phyloP scores from a whole-genome alignment of 2,888 invertebrate species.

The Cecidostiba fungosa region DNA sequence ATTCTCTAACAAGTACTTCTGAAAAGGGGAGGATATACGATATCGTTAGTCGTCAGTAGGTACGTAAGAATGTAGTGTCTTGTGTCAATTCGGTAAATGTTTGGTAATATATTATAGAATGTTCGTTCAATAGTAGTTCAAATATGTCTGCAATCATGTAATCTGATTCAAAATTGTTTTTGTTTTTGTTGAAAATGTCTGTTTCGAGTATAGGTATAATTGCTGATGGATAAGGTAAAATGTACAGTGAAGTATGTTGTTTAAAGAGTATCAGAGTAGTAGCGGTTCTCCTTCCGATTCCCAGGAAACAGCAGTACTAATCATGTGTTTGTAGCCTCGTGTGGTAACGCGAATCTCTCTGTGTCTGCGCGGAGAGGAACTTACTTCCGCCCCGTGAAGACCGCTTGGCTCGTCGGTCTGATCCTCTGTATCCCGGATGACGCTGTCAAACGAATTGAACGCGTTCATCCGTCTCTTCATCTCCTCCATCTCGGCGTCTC shows the following conservation, averaged over 20 bases:
- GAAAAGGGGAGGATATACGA: constrained; percentile 61
- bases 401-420: constrained; percentile 43
- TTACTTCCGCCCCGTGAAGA: constrained; percentile 62
- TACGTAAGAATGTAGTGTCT: constrained; percentile 34
- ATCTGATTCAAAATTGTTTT: not conserved
- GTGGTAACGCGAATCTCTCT: constrained; percentile 68
- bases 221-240: not conserved
- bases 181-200: constrained; percentile 7
- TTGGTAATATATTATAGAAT: constrained; percentile 23
- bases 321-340: constrained; percentile 66
- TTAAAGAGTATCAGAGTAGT: constrained; percentile 18
- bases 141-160: not conserved
- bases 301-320: constrained; percentile 56
- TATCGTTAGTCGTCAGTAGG: constrained; percentile 44
- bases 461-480: constrained; percentile 62
- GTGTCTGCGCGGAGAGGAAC: constrained; percentile 61
- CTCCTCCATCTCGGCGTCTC: constrained; percentile 61
- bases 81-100: constrained; percentile 16
- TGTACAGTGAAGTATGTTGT: not conserved
- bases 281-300: constrained; percentile 41
- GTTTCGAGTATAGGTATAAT: not conserved
- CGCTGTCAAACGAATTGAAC: constrained; percentile 46
- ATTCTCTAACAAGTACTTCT: constrained; percentile 66
- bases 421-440: constrained; percentile 59
- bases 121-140: too few relatives aligned